Evolutionary conservation across 2,888 invertebrate species (phyloP).

Genomic region (Dynastes tityus): DNA sequence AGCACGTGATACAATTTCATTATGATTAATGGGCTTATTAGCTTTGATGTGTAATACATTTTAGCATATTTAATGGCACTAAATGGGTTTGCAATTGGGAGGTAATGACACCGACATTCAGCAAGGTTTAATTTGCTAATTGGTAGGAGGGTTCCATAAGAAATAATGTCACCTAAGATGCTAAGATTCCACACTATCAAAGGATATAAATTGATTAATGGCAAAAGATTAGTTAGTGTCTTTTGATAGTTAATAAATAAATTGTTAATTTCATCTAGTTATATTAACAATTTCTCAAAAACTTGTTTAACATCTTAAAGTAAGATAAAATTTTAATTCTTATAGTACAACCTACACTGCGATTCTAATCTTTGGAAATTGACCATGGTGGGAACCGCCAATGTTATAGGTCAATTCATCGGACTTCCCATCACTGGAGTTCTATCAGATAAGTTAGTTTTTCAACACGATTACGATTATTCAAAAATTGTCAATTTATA

Average conservation of each 20-base stretch:
- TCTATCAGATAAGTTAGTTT: constrained; percentile 77
- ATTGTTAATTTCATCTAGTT: too few species aligned
- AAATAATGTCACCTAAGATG: too few species aligned
- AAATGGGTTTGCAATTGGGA: constrained; percentile 1
- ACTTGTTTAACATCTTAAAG: neutral
- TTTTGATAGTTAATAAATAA: too few species aligned
- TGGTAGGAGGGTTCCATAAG: too few species aligned
- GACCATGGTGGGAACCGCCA: constrained; percentile 82
- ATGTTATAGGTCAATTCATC: constrained; percentile 82
- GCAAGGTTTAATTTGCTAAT: neutral
- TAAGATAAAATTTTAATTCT: constrained; percentile 14
- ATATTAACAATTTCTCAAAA: too few species aligned
- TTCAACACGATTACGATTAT: neutral
- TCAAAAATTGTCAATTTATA: neutral
- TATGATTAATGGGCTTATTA: neutral
- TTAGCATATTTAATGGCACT: constrained; percentile 7
- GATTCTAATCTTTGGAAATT: constrained; percentile 80
- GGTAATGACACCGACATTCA: neutral
- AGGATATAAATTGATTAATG: too few species aligned
- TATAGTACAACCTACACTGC: constrained; percentile 79
- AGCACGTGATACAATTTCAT: constrained; percentile 4
- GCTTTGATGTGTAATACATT: neutral
- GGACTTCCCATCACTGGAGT: constrained; percentile 81
- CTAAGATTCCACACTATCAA: neutral
- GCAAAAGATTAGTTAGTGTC: too few species aligned